Base-by-base conservation (phyloP, 92 coral and sea anemone genomes). In the Palythoa heliodiscus region DNA sequence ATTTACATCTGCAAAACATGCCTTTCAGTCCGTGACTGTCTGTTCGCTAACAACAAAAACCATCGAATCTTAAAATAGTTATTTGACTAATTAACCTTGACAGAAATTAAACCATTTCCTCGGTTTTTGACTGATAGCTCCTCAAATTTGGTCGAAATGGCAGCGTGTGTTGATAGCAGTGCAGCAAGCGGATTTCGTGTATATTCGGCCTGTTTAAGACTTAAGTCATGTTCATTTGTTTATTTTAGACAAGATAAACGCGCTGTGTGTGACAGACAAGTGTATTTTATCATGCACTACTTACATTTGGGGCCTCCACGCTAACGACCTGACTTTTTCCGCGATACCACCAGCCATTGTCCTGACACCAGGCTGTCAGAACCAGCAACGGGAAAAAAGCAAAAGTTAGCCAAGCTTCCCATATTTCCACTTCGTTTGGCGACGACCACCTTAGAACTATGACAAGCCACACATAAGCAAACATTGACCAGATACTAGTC, bases 351-450 rank as follows among this genome's bases (percentile, higher is more conserved):
- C 98, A 94, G 2, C 98, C 95, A 50, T 94, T 87, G 40, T 94
- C 98, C 72, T 92, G 95, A 71, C 98, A 94, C 98, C 98, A 94
- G 7, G 98, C 84, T 3, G 92, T 94, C 37, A 94, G 47, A 4
- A 94, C 98, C 39, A 94, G 84, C 14, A 90, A 74, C 35, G 98
- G 98, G 53, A 94, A 94, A 67, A 94, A 94, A 20, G 90, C 88
- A 0, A 94, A 84, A 0, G 98, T 94, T 25, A 90, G 80, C 78
- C 93, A 87, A 4, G 98, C 98, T 86, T 94, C 98, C 98, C 98
- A 94, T 3, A 92, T 77, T 73, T 94, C 93, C 13, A 94, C 87
- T 19, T 89, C 95, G 64, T 90, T 85, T 19, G 98, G 98, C n/a
- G 95, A 88, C 16, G 80, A 52, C 95, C 95, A 94, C 61, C 90